Evolutionary conservation across 2,113 vertebrate species (phyloP).

Genomic region (Scytalopus superciliaris): DNA sequence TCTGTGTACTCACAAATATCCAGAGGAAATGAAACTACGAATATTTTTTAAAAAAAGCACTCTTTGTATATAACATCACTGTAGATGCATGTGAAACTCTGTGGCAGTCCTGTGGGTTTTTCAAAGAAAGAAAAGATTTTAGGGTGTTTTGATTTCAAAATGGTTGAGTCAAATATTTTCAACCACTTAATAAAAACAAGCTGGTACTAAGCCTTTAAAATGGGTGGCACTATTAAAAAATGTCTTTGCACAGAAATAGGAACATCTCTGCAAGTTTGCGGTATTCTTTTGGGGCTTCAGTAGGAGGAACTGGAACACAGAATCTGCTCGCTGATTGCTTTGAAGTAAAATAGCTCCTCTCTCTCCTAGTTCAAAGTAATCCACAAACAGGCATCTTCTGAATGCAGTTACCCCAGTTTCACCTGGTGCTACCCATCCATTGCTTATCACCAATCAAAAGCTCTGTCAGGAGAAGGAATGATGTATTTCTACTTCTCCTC

Average conservation of each 20-base stretch:
- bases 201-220: neutral
- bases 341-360: neutral
- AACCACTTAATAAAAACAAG: conserved; percentile 13
- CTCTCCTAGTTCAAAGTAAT: neutral
- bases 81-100: neutral
- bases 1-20: neutral
- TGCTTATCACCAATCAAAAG: neutral
- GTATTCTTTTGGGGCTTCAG: neutral
- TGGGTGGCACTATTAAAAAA: neutral
- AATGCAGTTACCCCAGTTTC: neutral
- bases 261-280: neutral
- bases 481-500: neutral
- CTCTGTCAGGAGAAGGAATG: neutral
- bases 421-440: neutral
- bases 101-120: neutral
- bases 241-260: neutral
- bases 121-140: neutral
- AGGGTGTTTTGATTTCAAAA: neutral
- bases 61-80: neutral
- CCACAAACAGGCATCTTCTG: neutral
- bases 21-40: neutral
- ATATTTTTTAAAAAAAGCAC: neutral
- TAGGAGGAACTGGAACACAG: neutral
- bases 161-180: neutral
- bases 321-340: neutral